Evolutionary conservation across 2,888 invertebrate genomes (phyloP), one percentile per base, ranked within the genome.

Genomic region (Girardia tigrina): DNA sequence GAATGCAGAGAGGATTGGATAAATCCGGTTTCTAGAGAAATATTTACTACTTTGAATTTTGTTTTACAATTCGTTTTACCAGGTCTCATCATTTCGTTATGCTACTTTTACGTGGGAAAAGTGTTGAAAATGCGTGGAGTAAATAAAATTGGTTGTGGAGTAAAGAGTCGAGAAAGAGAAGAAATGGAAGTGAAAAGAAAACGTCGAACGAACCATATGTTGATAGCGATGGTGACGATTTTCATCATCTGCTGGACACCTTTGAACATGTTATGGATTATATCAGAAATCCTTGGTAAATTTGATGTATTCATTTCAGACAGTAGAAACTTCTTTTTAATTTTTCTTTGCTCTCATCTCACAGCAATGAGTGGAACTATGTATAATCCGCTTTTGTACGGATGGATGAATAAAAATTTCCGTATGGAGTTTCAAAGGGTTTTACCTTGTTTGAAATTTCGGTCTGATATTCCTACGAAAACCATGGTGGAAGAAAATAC

Each of bases 361-460:
- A 88, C 92, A 79, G 93, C 93, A 42, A 92, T 93, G 92, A 91
- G 91, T 80, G 92, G 92, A 76, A 92, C 91, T 0, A 91, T 92
- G 84, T 94, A 94, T 87, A 94, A 94, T 83, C 92, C 92, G 0
- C 91, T 94, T 82, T 87, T 94, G 16, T 94, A 94, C 85, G 93
- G 93, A 23, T 94, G 93, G 92, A 88, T 94, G 84, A 94, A 94
- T 84, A 93, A 92, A 79, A 92, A 91, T 85, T 93, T 93, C 83
- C 88, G 91, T 72, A 91, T 92, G 82, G 91, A 92, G 83, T 92
- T 92, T 84, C 42, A 28, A 26, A 42, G 28, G 6, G 56, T 74
- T 8, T 56, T 56, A 16, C 56, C 56, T n/a, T 56, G 56, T n/a
- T 56, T 56, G n/a, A 56, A 56, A 56, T 20, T 56, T 56, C 56